Percentiles rank a stretch among this genome's conserved stretches.
Evolutionary conservation across 2,113 vertebrate genomes (phyloP).

Genomic region (Otus sunia): DNA sequence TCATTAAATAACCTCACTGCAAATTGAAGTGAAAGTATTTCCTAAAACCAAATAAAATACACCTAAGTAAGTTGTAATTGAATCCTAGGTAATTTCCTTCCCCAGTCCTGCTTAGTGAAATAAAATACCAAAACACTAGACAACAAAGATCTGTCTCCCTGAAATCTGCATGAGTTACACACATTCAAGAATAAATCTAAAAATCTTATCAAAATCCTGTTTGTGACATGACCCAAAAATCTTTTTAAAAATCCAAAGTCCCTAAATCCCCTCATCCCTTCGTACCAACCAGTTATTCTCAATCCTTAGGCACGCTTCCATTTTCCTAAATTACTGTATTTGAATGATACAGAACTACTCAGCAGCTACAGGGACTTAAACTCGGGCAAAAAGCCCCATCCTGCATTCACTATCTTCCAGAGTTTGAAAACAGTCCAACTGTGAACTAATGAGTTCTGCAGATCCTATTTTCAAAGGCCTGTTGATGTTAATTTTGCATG

Average conservation of each 20-base stretch:
- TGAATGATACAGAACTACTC: constrained; percentile 11
- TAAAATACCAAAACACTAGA: not conserved
- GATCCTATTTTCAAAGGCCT: constrained; percentile 34
- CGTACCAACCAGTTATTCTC: constrained; percentile 32
- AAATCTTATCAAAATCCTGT: not conserved
- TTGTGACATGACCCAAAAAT: constrained; percentile 2
- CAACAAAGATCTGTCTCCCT: not conserved
- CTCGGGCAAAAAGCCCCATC: not conserved
- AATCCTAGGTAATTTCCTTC: not conserved
- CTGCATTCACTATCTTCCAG: constrained; percentile 19
- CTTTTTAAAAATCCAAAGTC: constrained; percentile 33
- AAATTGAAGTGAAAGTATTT: not conserved
- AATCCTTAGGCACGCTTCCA: constrained; percentile 37
- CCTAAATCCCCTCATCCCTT: constrained; percentile 1
- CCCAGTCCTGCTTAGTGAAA: not conserved
- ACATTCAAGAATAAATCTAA: not conserved
- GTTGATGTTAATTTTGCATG: constrained; percentile 47
- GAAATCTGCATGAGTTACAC: not conserved
- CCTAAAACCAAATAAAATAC: not conserved
- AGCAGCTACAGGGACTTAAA: not conserved
- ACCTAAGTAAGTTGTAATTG: not conserved
- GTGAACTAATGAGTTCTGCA: constrained; percentile 54
- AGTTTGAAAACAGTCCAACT: constrained; percentile 37
- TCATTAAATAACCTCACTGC: not conserved
- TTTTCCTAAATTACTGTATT: constrained; percentile 31